Evolutionary conservation across 2,888 invertebrate genomes (phyloP), one percentile per base, ranked within the genome.

Genomic region (Lasioglossum oenotherae): DNA sequence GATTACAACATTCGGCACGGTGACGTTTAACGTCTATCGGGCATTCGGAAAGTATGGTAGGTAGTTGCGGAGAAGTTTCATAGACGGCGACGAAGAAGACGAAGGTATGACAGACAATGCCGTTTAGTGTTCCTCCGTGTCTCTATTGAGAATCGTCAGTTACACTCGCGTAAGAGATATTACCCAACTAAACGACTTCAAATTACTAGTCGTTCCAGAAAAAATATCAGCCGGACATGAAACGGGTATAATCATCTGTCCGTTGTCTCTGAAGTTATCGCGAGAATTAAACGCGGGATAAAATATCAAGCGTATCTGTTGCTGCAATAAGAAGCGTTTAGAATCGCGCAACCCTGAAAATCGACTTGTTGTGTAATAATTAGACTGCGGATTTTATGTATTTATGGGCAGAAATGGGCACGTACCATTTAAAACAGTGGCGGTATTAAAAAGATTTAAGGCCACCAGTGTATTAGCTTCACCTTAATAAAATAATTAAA

Each of bases 181-280:
- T 69, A 38, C 69, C 38, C 69, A 69, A 69, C 69, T 69, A 38
- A 69, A 38, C 35, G 69, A 69, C 69, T 38, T 69, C 19, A 38
- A 69, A 69, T 69, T 69, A 10, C 69, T 35, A 23, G 35, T 69
- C 38, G 69, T 38, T 69, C 69, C 19, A 23, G 31, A 38, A 69
- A 69, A 35, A 67, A 35, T 31, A 60, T 60, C 27, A 27, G 60
- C 27, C 35, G 31, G 35, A 35, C 67, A 19, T 67, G 67, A 16
- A 35, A 35, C 4, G 14, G 5, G 60, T 67, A 31, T 67, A 67
- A 67, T 31, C 31, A 27, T 14, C 64, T 31, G 64, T 64, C 31
- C 16, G 64, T 64, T 60, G 60, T 60, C 60, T 60, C 60, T 60
- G 27, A 60, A 60, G 27, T 27, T 23, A 27, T 14, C 27, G 14